These are phyloP conservation scores for Myrmecophaga tridactyla DNA, from an alignment of 2,113 vertebrate genomes.

Conservation along the genomic window DNA sequence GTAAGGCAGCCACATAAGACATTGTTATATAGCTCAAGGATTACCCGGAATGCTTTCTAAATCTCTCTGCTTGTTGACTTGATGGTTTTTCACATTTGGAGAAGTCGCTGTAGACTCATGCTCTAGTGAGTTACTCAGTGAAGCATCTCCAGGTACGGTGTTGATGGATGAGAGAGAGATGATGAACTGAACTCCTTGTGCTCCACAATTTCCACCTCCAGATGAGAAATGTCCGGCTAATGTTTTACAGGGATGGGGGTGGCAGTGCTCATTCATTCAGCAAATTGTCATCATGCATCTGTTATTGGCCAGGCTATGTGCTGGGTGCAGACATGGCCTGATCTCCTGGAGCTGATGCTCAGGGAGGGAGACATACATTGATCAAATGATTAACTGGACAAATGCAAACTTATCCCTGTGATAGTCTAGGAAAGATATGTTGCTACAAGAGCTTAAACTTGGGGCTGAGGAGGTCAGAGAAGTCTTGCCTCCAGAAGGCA, in stretches of 20 bases:
- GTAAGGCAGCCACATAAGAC: neutral
- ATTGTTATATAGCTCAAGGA: neutral
- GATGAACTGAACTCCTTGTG: neutral
- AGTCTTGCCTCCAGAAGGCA: neutral
- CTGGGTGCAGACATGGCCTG: neutral
- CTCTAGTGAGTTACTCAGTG: neutral
- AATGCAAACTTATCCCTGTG: neutral
- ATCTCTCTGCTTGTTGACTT: neutral
- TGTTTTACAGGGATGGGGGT: neutral
- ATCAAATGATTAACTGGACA: neutral
- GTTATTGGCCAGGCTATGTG: neutral
- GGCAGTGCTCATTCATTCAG: neutral
- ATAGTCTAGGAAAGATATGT: neutral
- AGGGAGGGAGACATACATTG: neutral
- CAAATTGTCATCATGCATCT: neutral
- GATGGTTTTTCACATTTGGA: neutral
- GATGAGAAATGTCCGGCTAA: neutral
- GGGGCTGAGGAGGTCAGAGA: neutral
- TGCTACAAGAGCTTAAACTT: neutral
- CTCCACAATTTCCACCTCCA: neutral
- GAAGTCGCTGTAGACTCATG: neutral
- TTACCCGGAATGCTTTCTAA: conserved; percentile 17
- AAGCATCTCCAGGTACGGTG: neutral
- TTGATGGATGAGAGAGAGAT: neutral
- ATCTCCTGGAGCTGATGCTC: neutral